phyloP scores from a whole-genome alignment of 2,888 invertebrate species.

The Hirudinaria manillensis region DNA sequence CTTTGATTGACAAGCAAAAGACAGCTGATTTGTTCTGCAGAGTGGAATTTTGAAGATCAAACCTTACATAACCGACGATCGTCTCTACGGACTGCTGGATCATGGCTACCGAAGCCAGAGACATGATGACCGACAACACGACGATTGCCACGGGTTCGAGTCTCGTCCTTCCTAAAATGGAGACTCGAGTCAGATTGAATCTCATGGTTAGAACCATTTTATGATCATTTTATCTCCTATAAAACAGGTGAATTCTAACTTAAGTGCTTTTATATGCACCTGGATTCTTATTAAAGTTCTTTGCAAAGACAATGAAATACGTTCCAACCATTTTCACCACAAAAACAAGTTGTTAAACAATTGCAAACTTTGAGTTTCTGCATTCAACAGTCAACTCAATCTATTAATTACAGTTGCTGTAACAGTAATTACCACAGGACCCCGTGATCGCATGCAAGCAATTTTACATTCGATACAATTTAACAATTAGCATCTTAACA shows the following conservation, averaged over 20 bases:
- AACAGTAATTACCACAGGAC: no score
- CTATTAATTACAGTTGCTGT: no score
- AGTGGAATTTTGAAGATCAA: conserved; percentile 32
- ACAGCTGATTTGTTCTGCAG: conserved; percentile 23
- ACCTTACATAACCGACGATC: conserved; percentile 42
- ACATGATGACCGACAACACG: conserved; percentile 52
- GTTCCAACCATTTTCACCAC: no score
- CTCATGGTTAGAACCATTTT: background rate
- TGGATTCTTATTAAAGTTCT: no score
- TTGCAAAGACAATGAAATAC: no score
- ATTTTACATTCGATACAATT: background rate
- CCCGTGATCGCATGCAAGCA: no score
- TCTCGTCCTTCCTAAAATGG: conserved; percentile 45
- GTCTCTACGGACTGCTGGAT: conserved; percentile 51
- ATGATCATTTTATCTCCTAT: background rate
- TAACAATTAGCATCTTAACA: background rate
- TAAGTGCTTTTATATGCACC: no score
- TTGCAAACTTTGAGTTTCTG: no score
- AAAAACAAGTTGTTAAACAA: no score
- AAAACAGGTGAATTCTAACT: background rate
- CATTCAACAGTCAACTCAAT: no score
- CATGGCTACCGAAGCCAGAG: conserved; percentile 50
- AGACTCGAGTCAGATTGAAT: conserved; percentile 1
- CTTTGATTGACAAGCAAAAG: conserved; percentile 32
- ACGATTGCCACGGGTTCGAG: conserved; percentile 52